phyloP scores from a whole-genome alignment of 2,797 vertebrate genomes.

The Platalea minor region DNA sequence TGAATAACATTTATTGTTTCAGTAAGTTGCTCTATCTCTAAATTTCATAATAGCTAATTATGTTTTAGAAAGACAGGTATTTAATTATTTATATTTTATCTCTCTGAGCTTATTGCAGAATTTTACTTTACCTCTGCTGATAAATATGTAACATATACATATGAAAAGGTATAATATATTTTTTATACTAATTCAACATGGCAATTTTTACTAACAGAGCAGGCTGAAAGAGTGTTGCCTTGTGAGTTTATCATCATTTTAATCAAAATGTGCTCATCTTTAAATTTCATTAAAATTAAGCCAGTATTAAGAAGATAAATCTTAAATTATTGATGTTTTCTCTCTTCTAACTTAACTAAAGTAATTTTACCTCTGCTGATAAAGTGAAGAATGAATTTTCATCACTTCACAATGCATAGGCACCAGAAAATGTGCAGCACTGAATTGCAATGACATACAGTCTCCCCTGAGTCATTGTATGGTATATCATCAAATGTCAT shows the following conservation, averaged over 20 bases:
- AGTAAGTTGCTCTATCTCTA: background rate
- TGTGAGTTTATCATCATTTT: background rate
- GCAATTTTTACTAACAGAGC: background rate
- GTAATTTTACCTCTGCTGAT: background rate
- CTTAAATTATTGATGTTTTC: slow-evolving; percentile 6
- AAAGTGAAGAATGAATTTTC: background rate
- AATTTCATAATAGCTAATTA: background rate
- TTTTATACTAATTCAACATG: background rate
- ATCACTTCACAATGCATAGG: background rate
- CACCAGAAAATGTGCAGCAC: background rate
- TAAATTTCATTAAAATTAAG: background rate
- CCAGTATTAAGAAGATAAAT: background rate
- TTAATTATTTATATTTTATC: background rate
- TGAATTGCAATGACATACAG: background rate
- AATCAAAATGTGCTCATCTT: background rate
- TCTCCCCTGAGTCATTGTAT: background rate
- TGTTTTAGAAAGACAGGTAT: background rate
- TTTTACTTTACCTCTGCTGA: background rate
- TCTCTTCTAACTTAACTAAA: background rate
- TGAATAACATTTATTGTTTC: background rate
- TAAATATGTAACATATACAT: background rate
- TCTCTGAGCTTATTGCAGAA: background rate
- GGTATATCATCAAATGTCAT: slow-evolving; percentile 7
- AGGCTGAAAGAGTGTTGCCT: background rate
- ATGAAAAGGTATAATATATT: background rate